These are phyloP conservation scores for Papilio demoleus DNA, from an alignment of 2,888 invertebrate genomes.

Conservation along the genomic window DNA sequence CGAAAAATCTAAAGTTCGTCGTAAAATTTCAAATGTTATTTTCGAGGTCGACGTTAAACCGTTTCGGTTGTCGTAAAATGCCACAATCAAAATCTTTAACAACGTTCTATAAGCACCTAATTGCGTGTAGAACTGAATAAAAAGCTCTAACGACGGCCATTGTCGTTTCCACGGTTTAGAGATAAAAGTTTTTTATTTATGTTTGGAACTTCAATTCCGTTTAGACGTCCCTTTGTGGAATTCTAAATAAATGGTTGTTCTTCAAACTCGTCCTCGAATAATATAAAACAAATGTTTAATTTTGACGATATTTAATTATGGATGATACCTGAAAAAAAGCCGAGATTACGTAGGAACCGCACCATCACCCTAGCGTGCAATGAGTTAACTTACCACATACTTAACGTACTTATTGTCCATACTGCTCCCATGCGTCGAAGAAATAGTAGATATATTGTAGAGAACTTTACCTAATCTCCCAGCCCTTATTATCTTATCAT, in stretches of 20 bases:
- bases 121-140: slow-evolving; percentile 23
- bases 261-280: not conserved
- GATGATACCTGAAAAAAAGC: too few species aligned
- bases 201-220: not conserved
- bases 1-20: not conserved
- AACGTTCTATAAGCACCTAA: slow-evolving; percentile 19
- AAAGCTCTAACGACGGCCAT: slow-evolving; percentile 19
- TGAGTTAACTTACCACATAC: too few species aligned
- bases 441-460: too few species aligned
- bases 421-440: too few species aligned
- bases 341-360: too few species aligned
- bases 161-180: slow-evolving; percentile 1
- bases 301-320: not conserved
- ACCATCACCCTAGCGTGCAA: too few species aligned
- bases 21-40: not conserved
- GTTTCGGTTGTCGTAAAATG: slow-evolving; percentile 8
- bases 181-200: slow-evolving; percentile 23
- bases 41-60: not conserved
- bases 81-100: not conserved
- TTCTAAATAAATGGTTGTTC: slow-evolving; percentile 6
- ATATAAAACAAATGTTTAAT: not conserved
- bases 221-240: not conserved
- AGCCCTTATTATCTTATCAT: too few species aligned
- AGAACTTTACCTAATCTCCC: too few species aligned
- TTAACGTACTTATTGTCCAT: too few species aligned